Base-by-base conservation (phyloP, 2,113 vertebrate species). In the Dolichotis patagonum region DNA sequence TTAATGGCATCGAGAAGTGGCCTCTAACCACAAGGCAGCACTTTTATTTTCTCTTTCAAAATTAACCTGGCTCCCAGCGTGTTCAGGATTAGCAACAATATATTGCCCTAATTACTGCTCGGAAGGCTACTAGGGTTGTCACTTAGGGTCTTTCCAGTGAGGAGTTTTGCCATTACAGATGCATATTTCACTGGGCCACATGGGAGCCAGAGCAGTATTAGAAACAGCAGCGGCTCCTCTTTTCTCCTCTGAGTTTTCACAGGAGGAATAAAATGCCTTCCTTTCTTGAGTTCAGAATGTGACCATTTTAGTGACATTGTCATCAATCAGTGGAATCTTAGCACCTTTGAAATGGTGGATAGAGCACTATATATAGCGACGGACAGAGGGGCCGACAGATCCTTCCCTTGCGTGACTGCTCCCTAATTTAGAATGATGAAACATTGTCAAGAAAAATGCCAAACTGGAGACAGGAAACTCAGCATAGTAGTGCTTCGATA, bases 391-490 rank as follows among this genome's bases (percentile, higher is more conserved):
- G 60, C 92, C 41, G 22, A 52, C 67, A 49, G 77, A 82, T 30
- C 91, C 60, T 60, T 94, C 89, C 49, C n/a, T 7, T 10, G 56
- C 35, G 3, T 41, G 49, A 56, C 69, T 80, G 86, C n/a, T 65
- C 56, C 96, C 94, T 96, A 43, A 95, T 90, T 88, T 93, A 93
- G 75, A 88, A 69, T 11, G 81, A 92, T 94, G 94, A 91, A 94
- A 73, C 63, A 85, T 0, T 54, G 56, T 43, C 77, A 62, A 54
- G 77, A 65, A 63, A 75, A 81, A 92, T 91, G 95, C 75, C 94
- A 78, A 6, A 28, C 3, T 92, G 87, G 62, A 96, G 94, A 82
- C 73, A 77, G 84, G 95, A 91, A 87, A 38, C 78, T 69, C n/a
- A 16, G 1, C 28, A 35, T 20, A 30, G 54, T 43, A 28, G 49